Base-by-base conservation (phyloP, 2,888 invertebrate genomes). In the Cenopis cana region DNA sequence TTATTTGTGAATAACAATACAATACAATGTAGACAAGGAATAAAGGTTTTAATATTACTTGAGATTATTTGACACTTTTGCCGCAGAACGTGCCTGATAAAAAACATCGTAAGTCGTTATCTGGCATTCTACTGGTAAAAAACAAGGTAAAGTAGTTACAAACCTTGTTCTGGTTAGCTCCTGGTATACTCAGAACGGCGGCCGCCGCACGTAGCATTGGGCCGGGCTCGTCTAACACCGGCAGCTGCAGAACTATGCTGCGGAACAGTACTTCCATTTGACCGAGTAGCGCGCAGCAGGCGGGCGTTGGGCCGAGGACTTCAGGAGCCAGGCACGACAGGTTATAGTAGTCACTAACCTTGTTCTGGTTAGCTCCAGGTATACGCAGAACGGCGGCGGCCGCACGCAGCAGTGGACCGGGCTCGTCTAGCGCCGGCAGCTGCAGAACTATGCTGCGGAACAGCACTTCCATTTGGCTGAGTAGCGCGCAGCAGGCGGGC, bases 271-370 rank as follows among this genome's bases (percentile, higher is more conserved):
- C 95, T 82, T 99, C 99, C 84, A 99, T 94, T 83, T 97, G 97
- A 73, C 96, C 95, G 76, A 99, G 94, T 6, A 99, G 95, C 50
- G 96, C 95, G 52, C 95, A 95, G 69, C 97, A 95, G 0, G 96
- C 96, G 52, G 95, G 93, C 1, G 95, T 94, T 52, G 96, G 95
- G 4, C 96, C 96, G 64, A 96, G 93, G 18, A 96, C 96, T 81
- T 98, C 97, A 76, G 98, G 95, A 10, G 98, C 97, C 68, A 99
- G 94, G 88, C 97, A 98, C 82, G 98, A 98, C 82, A 99, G 94
- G 91, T 99, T n/a, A n/a, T n/a, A n/a, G 29, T 56, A 33, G 0
- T 56, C 33, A 64, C 6, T 3, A 12, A 64, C 97, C 95, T 98
- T 98, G 78, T 95, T 96, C 79, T 96, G 95, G 33, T 95, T 94